Conservation (phyloP, 2,113 vertebrate genomes). For the Caracal caracal region DNA sequence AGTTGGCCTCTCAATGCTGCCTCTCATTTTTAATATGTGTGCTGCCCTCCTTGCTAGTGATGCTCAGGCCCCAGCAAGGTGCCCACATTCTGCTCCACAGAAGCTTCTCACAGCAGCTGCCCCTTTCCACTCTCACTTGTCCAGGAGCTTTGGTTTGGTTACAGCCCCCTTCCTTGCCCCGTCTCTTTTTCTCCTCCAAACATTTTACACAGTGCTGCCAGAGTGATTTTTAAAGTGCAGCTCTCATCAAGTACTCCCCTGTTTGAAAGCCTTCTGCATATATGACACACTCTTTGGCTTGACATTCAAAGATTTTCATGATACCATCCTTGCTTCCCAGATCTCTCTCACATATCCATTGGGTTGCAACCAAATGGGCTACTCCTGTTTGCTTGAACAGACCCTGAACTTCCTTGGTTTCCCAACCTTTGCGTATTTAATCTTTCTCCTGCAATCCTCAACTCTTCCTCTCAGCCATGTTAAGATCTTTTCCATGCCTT, state of each 20-base stretch:
- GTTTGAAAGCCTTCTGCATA: background rate
- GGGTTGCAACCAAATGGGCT: background rate
- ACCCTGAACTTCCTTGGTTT: background rate
- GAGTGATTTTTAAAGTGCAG: background rate
- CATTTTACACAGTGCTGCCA: background rate
- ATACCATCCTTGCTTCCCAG: background rate
- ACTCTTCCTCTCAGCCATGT: background rate
- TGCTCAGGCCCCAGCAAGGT: accelerated
- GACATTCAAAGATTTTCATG: background rate
- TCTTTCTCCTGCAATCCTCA: background rate
- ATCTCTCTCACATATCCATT: background rate
- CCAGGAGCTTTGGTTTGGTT: background rate
- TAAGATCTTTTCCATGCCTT: background rate
- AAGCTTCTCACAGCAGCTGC: background rate
- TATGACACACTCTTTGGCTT: background rate
- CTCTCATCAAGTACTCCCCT: background rate
- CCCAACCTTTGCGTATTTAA: background rate
- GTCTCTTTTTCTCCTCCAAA: background rate
- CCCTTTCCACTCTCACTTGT: background rate
- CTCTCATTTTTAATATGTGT: background rate
- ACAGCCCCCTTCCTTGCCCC: background rate
- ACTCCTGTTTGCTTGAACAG: background rate
- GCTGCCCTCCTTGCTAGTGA: background rate
- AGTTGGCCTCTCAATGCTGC: background rate
- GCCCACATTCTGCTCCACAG: background rate